Conservation (phyloP, 1,140 invertebrate genomes). For the Dolichoris vasculosae region DNA sequence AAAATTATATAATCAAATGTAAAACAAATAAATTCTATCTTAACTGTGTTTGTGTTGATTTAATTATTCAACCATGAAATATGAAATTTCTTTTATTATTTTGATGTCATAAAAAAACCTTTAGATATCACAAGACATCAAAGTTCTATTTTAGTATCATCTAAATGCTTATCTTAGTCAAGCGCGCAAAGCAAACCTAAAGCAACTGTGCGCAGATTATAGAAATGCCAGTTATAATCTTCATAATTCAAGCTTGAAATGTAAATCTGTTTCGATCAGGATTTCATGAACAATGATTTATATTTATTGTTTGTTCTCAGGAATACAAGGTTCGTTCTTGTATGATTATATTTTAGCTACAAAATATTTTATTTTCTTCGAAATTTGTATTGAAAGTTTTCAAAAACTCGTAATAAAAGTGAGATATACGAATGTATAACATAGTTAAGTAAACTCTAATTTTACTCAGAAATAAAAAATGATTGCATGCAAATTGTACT, state of each 20-base stretch:
- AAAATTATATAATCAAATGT: not conserved
- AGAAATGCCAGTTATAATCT: not conserved
- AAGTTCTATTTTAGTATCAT: conserved; percentile 12
- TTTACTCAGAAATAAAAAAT: too few relatives aligned
- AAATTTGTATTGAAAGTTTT: not conserved
- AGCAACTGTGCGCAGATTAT: not conserved
- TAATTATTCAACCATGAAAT: not conserved
- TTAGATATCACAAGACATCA: not conserved
- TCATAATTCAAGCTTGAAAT: not conserved
- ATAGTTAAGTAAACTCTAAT: too few relatives aligned
- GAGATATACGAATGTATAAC: too few relatives aligned
- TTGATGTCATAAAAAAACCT: conserved; percentile 1
- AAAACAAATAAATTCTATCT: not conserved
- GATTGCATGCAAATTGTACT: too few relatives aligned
- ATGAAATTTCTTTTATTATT: not conserved
- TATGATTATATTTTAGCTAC: not conserved
- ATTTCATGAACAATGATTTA: not conserved
- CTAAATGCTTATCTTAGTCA: not conserved
- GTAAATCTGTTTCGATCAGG: not conserved
- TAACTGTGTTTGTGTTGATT: not conserved
- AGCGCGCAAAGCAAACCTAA: not conserved
- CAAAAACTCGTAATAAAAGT: not conserved
- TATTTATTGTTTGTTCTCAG: not conserved
- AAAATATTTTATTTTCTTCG: not conserved
- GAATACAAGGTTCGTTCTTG: not conserved